Evolutionary conservation across 2,113 vertebrate genomes (phyloP), one percentile per base, ranked within the genome.

Genomic region (Nothobranchius furzeri): DNA sequence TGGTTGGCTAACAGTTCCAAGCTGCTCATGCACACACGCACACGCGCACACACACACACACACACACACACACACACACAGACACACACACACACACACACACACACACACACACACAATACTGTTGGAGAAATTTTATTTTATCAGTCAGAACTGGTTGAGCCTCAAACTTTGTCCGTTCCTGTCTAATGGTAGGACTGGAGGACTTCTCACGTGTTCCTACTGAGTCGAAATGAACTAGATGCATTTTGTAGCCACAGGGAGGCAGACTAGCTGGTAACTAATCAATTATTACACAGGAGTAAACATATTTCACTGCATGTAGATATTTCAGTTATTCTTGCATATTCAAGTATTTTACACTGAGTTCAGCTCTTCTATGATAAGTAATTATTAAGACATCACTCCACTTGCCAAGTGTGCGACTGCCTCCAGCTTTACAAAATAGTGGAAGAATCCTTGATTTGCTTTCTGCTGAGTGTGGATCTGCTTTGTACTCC

Each of bases 211-310:
- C 43, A 30, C 30, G 30, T 30, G 50, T 43, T 54, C 20, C 17
- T 51, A 7, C 13, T 9, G 60, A 25, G n/a, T 43, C 63, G 64
- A 24, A 52, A 37, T 51, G 50, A 14, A 30, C 37, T 53, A 14
- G 51, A 1, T 14, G 9, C 42, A 65, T n/a, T 24, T 47, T 70
- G 57, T 61, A 50, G 20, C 86, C 91, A 92, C 90, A 70, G 88
- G 90, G 82, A 77, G 91, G 90, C 88, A 85, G 69, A 60, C 60
- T 65, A 85, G 65, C 54, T 64, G 79, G 43, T 51, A 53, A 36
- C 25, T 78, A 4, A 47, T 24, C 62, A 49, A 42, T 24, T 24
- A 47, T 71, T 12, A 65, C 43, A 52, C 25, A 53, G 6, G 24
- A 9, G 55, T 17, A 57, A 43, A 69, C 66, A 58, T 47, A 48